Evolutionary conservation across 2,797 vertebrate species (phyloP).

Genomic region (Argyrosomus regius): DNA sequence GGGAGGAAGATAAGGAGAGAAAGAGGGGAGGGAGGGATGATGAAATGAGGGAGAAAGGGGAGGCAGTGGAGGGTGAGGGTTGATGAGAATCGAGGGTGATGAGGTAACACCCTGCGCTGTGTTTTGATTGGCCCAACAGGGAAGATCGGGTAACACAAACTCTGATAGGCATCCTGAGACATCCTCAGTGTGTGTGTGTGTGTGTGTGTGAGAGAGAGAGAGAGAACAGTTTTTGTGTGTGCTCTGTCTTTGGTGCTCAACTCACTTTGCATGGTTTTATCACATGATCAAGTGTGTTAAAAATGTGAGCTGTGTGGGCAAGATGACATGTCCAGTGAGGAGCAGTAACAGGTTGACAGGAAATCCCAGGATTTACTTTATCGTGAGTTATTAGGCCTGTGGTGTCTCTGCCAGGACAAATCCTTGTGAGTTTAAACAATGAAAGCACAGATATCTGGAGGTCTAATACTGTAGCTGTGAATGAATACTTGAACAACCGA

Average conservation of each 20-base stretch:
- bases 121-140: slow-evolving; percentile 62
- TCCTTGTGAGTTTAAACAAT: slow-evolving; percentile 19
- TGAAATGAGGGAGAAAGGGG: slow-evolving; percentile 42
- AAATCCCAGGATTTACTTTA: slow-evolving; percentile 64
- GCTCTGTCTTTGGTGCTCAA: neutral
- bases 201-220: slow-evolving; percentile 3
- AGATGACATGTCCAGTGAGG: slow-evolving; percentile 48
- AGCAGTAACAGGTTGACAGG: slow-evolving; percentile 64
- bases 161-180: slow-evolving; percentile 44
- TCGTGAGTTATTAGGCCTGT: slow-evolving; percentile 35
- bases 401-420: slow-evolving; percentile 27
- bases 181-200: slow-evolving; percentile 13
- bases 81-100: slow-evolving; percentile 60
- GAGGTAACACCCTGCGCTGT: slow-evolving; percentile 57
- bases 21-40: slow-evolving; percentile 33
- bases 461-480: slow-evolving; percentile 10
- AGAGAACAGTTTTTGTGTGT: neutral
- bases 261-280: slow-evolving; percentile 32
- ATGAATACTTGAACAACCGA: neutral
- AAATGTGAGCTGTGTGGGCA: slow-evolving; percentile 21
- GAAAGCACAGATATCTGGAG: slow-evolving; percentile 2
- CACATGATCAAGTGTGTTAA: slow-evolving; percentile 29
- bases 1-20: neutral
- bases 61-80: slow-evolving; percentile 32
- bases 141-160: slow-evolving; percentile 53